A percentile compares a stretch with the other conserved stretches of the same genome.
These are phyloP conservation scores for Uria lomvia DNA, from an alignment of 2,113 vertebrate species.

Conservation along the genomic window DNA sequence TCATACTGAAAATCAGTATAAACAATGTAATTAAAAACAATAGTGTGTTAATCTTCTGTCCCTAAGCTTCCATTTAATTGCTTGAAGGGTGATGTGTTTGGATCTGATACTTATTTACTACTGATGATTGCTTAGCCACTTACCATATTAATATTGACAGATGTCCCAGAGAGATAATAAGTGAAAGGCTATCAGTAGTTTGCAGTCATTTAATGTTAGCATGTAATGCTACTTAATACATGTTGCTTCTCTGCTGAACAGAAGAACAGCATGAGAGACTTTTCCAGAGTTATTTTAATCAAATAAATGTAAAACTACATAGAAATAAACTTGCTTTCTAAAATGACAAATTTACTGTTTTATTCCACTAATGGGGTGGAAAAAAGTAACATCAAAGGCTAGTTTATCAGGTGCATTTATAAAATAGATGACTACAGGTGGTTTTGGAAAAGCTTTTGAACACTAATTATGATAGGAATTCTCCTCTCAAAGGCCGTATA, in stretches of 20 bases:
- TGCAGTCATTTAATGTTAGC: slow-evolving; percentile 17
- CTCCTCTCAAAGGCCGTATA: not conserved
- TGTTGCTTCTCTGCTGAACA: not conserved
- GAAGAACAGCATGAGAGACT: not conserved
- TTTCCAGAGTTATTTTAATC: not conserved
- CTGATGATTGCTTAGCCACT: slow-evolving; percentile 47
- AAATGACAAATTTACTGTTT: not conserved
- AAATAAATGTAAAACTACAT: not conserved
- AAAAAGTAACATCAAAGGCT: not conserved
- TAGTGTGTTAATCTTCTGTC: slow-evolving; percentile 37
- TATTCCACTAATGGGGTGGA: not conserved
- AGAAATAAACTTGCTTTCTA: not conserved
- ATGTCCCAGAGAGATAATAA: slow-evolving; percentile 57
- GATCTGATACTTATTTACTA: slow-evolving; percentile 46
- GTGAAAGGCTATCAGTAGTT: slow-evolving; percentile 37
- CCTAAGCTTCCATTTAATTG: slow-evolving; percentile 34
- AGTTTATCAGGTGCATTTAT: not conserved
- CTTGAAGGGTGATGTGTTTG: slow-evolving; percentile 20
- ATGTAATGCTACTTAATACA: slow-evolving; percentile 22
- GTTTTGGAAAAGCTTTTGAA: not conserved
- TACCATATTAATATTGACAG: slow-evolving; percentile 68
- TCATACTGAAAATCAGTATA: slow-evolving; percentile 18
- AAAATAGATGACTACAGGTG: not conserved
- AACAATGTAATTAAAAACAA: slow-evolving; percentile 52
- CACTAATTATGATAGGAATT: not conserved